A percentile compares a stretch with the other conserved stretches of the same genome.
phyloP scores from a whole-genome alignment of 35 echinoderm and acorn worm species.

The Heliocidaris tuberculata region DNA sequence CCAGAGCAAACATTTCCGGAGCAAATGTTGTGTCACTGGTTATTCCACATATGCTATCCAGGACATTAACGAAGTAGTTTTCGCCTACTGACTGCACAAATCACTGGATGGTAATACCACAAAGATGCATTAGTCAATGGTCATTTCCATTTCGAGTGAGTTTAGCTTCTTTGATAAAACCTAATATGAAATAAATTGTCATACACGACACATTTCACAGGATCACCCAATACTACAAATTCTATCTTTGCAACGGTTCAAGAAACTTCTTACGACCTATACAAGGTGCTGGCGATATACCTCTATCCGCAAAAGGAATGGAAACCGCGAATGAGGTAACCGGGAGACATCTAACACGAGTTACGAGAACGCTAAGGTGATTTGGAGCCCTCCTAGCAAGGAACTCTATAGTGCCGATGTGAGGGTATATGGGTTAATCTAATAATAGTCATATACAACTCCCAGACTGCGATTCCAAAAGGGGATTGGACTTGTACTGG shows the following conservation, averaged over 20 bases:
- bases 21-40: too few relatives aligned
- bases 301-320: background rate
- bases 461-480: background rate
- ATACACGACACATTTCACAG: background rate
- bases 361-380: background rate
- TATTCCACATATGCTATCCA: too few relatives aligned
- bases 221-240: background rate
- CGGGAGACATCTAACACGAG: background rate
- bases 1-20: too few relatives aligned
- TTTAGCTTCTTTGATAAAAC: too few relatives aligned
- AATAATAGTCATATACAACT: background rate
- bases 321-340: background rate
- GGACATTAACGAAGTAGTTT: too few relatives aligned
- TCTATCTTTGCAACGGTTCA: background rate
- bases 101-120: too few relatives aligned
- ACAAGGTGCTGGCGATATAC: background rate
- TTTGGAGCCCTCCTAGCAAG: background rate
- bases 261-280: background rate
- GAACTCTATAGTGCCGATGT: background rate
- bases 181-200: background rate
- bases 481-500: background rate
- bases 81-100: too few relatives aligned
- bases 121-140: too few relatives aligned
- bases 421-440: slow-evolving; percentile 11
- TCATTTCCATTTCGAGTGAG: too few relatives aligned